Conservation (phyloP, 2,888 invertebrate genomes). For the Chrysolina haemoptera region DNA sequence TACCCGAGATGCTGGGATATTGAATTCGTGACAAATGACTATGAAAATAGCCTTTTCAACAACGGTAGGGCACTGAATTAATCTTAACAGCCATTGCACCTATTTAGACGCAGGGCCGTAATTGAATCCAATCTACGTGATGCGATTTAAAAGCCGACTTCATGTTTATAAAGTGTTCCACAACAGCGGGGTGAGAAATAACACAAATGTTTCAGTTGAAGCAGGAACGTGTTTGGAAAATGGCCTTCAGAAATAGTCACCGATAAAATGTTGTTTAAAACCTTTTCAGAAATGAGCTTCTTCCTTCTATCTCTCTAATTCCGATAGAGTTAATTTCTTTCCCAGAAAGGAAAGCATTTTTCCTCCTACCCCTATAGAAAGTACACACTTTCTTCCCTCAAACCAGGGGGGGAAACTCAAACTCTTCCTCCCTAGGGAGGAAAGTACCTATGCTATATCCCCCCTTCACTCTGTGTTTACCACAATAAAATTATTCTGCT, state of each 20-base stretch:
- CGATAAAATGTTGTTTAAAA: not conserved
- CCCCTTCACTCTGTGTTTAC: no score
- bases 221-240: not conserved
- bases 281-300: not conserved
- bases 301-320: not conserved
- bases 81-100: constrained; percentile 47
- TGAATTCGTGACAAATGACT: constrained; percentile 54
- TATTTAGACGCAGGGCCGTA: constrained; percentile 39
- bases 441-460: no score
- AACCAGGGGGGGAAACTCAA: no score
- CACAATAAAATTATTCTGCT: no score
- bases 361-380: no score
- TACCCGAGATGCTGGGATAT: constrained; percentile 24
- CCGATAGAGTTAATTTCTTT: no score
- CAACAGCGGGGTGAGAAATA: constrained; percentile 3
- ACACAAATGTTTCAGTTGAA: not conserved
- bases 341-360: no score
- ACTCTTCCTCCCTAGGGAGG: no score
- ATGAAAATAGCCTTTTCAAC: constrained; percentile 54
- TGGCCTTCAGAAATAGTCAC: not conserved
- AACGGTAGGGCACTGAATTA: constrained; percentile 52
- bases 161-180: constrained; percentile 22
- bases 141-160: constrained; percentile 32
- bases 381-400: no score
- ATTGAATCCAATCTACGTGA: constrained; percentile 30